Percentiles rank a stretch among this genome's conserved stretches.
phyloP scores from a whole-genome alignment of 2,113 vertebrate species.

The Gavia stellata region DNA sequence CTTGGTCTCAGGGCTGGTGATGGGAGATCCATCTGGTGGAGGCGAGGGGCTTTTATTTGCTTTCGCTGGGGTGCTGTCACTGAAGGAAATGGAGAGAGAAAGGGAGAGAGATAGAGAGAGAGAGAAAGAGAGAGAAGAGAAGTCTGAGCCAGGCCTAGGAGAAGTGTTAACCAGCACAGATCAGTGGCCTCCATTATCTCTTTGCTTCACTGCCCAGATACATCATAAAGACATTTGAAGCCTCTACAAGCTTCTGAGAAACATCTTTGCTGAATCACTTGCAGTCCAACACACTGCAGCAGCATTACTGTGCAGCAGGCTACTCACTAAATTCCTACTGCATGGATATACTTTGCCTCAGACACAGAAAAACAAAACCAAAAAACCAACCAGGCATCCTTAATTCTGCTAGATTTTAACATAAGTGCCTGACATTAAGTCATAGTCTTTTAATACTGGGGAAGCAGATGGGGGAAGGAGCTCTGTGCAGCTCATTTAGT shows the following conservation, averaged over 20 bases:
- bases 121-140: neutral
- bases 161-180: neutral
- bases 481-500: neutral
- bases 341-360: neutral
- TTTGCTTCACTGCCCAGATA: neutral
- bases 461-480: neutral
- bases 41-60: constrained; percentile 77
- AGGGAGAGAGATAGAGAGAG: neutral
- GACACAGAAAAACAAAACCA: neutral
- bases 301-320: neutral
- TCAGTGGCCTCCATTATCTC: neutral
- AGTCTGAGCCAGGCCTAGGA: constrained; percentile 10
- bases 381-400: neutral
- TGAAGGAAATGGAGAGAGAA: constrained; percentile 40
- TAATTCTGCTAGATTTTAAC: neutral
- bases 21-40: constrained; percentile 74
- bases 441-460: neutral
- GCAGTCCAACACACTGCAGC: neutral
- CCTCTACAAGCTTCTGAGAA: neutral
- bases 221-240: neutral
- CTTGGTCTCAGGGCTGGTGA: constrained; percentile 74
- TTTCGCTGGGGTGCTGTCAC: constrained; percentile 74
- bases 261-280: neutral
- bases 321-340: neutral
- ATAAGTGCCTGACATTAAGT: neutral